phyloP scores from a whole-genome alignment of 2,113 vertebrate genomes.

The Peromyscus maniculatus region DNA sequence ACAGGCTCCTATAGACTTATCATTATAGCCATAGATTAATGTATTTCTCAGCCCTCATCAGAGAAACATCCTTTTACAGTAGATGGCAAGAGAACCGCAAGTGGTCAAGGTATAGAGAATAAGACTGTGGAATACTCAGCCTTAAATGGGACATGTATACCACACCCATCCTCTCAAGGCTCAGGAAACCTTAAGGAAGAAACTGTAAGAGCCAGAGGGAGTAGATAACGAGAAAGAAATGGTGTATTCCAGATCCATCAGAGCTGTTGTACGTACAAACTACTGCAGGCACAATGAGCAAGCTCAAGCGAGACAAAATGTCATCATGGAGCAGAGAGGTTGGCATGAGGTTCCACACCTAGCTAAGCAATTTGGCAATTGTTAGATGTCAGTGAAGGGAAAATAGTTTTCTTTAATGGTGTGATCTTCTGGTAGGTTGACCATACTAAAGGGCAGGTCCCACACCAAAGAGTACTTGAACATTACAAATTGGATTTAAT shows the following conservation, averaged over 20 bases:
- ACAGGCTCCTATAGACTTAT: background rate
- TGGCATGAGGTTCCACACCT: background rate
- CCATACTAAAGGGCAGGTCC: background rate
- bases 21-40: background rate
- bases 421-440: background rate
- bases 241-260: background rate
- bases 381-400: background rate
- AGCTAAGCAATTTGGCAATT: background rate
- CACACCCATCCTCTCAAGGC: background rate
- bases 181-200: background rate
- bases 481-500: background rate
- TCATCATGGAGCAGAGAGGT: background rate
- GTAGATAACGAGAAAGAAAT: background rate
- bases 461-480: background rate
- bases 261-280: background rate
- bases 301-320: background rate
- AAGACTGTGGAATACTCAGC: background rate
- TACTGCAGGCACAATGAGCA: background rate
- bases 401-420: background rate
- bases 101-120: background rate
- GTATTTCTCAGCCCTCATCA: background rate
- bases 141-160: background rate
- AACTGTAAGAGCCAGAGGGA: background rate
- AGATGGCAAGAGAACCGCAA: background rate
- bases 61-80: background rate